A percentile compares a stretch with the other conserved stretches of the same genome.
Evolutionary conservation across 2,797 vertebrate species (phyloP).

Genomic region (Chromis chromis): DNA sequence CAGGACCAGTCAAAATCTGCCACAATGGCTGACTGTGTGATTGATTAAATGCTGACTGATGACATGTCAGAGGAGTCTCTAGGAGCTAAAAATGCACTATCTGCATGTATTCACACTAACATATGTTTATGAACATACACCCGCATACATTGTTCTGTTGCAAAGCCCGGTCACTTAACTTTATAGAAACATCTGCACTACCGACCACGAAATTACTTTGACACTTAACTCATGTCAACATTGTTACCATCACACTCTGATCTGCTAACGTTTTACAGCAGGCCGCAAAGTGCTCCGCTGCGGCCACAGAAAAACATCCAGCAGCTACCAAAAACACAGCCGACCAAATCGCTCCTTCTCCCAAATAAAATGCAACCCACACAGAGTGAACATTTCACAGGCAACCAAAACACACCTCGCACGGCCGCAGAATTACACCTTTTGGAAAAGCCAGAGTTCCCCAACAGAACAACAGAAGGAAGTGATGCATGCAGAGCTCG

Average conservation of each 20-base stretch:
- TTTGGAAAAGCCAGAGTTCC: constrained; percentile 36
- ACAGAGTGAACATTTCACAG: constrained; percentile 57
- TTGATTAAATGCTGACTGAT: constrained; percentile 52
- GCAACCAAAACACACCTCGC: constrained; percentile 57
- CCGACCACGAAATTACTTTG: constrained; percentile 46
- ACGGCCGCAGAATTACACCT: constrained; percentile 63
- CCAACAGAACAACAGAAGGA: constrained; percentile 43
- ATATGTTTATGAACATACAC: constrained; percentile 6
- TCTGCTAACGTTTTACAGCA: constrained; percentile 49
- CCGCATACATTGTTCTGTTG: constrained; percentile 6
- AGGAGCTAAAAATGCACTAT: background rate
- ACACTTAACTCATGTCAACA: constrained; percentile 60
- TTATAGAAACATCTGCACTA: constrained; percentile 30
- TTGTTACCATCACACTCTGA: constrained; percentile 30
- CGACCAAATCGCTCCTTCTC: constrained; percentile 35
- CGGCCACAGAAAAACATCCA: constrained; percentile 52
- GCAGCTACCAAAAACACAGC: constrained; percentile 49
- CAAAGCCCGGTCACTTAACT: constrained; percentile 1
- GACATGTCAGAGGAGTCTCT: constrained; percentile 1
- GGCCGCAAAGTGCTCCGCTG: constrained; percentile 36
- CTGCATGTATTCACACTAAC: background rate
- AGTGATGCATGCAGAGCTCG: constrained; percentile 21
- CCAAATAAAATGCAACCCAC: constrained; percentile 63
- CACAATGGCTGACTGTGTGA: constrained; percentile 29
- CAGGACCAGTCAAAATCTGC: constrained; percentile 38